Evolutionary conservation across 2,888 invertebrate genomes (phyloP), one percentile per base, ranked within the genome.

Genomic region (Biston betularia): DNA sequence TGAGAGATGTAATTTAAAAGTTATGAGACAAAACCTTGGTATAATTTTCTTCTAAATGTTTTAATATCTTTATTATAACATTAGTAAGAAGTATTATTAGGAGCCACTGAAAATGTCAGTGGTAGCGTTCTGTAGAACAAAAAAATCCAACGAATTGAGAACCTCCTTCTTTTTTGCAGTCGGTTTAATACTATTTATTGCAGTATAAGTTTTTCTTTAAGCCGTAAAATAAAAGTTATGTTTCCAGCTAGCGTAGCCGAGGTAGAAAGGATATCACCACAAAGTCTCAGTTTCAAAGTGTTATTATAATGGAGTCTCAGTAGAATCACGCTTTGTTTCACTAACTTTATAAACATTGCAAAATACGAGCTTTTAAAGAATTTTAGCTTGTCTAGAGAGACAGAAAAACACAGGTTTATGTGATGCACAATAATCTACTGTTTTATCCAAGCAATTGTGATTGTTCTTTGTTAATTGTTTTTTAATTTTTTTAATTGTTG

Each of bases 211-310:
- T 52, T 45, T 57, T 46, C 34, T 65, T 15, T 34, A 53, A 46
- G 38, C 34, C 1, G 8, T 9, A 46, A 53, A 45, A 53, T 9
- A 46, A 53, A 45, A 53, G 45, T 55, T 52, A 42, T 65, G 14
- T 48, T 53, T 63, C 59, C 53, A 45, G 50, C 6, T 33, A 33
- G 46, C n/a, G 40, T 12, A 33, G 15, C 42, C 34, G 45, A 54
- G 53, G 46, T 53, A 42, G 12, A 48, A 42, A 58, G 45, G 64
- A 42, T 58, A 62, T 58, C 55, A n/a, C 45, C 59, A 63, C 52
- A 68, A 60, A 68, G 69, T 68, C 61, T 69, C 63, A 59, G 65
- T 58, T 65, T 63, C 72, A 69, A 63, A 65, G 68, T 63, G 65
- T 53, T 65, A 58, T 58, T 62, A 63, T 58, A 56, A 58, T 63